phyloP scores from a whole-genome alignment of 2,888 invertebrate genomes.

The Patella depressa region DNA sequence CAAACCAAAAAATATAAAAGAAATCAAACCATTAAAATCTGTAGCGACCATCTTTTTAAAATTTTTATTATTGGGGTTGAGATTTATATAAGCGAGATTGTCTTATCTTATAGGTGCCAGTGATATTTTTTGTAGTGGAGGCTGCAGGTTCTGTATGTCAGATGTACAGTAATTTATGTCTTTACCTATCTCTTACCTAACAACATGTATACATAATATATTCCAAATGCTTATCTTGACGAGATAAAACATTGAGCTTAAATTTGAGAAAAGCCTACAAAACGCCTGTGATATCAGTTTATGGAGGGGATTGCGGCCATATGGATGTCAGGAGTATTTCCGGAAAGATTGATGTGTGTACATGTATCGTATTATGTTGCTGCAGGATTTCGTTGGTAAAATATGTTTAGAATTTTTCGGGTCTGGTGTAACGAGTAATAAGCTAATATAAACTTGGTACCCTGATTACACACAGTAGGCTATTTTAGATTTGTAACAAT shows the following conservation, averaged over 20 bases:
- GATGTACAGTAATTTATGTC: background rate
- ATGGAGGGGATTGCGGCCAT: conserved; percentile 1
- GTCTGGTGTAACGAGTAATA: too few species aligned
- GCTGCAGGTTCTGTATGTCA: background rate
- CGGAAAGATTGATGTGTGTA: background rate
- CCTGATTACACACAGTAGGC: too few species aligned
- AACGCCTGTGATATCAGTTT: conserved; percentile 1
- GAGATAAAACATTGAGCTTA: background rate
- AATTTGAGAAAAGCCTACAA: conserved; percentile 1
- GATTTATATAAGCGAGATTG: background rate
- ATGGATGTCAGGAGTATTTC: conserved; percentile 1
- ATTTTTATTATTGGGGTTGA: too few species aligned
- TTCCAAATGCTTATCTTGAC: conserved; percentile 6
- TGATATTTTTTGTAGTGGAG: background rate
- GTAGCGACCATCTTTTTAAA: too few species aligned
- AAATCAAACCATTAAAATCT: too few species aligned
- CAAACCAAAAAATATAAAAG: too few species aligned
- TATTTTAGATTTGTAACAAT: too few species aligned
- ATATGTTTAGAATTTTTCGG: too few species aligned
- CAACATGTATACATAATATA: conserved; percentile 11
- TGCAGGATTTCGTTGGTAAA: too few species aligned
- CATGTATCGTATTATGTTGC: too few species aligned
- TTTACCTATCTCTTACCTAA: conserved; percentile 10
- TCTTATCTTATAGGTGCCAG: background rate
- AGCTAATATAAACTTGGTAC: too few species aligned